These are phyloP conservation scores for Furcifer pardalis DNA, from an alignment of 2,797 vertebrate genomes.

Conservation along the genomic window DNA sequence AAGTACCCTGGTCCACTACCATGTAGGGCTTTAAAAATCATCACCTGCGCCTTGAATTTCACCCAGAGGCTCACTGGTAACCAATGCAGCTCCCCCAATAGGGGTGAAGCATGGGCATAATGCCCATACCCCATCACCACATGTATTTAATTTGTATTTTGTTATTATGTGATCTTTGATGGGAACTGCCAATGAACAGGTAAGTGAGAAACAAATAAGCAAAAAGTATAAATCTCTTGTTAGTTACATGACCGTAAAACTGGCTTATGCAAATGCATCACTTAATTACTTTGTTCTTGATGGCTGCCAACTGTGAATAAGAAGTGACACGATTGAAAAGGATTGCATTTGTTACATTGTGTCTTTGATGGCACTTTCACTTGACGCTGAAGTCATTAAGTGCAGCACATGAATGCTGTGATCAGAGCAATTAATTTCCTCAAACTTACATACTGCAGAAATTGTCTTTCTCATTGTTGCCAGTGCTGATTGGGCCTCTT, in stretches of 20 bases:
- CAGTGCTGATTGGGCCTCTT: background rate
- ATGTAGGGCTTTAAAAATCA: no score
- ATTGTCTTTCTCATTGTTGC: background rate
- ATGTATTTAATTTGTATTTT: no score
- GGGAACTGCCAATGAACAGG: no score
- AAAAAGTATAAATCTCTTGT: background rate
- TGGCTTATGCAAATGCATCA: background rate
- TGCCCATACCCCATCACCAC: no score
- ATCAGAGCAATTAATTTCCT: background rate
- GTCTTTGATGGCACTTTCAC: background rate
- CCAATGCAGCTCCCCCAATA: no score
- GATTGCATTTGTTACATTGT: background rate
- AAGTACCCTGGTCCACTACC: no score
- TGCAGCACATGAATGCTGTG: background rate
- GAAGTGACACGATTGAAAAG: background rate
- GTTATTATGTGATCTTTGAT: background rate
- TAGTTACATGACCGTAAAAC: background rate
- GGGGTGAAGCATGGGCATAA: no score
- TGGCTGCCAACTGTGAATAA: background rate
- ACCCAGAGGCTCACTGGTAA: no score
- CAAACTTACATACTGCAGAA: background rate
- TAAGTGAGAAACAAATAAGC: background rate
- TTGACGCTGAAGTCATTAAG: background rate
- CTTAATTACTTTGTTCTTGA: background rate
- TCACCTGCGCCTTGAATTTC: no score